Evolutionary conservation across 2,888 invertebrate species (phyloP), one percentile per base, ranked within the genome.

Genomic region (Eupithecia tripunctaria): DNA sequence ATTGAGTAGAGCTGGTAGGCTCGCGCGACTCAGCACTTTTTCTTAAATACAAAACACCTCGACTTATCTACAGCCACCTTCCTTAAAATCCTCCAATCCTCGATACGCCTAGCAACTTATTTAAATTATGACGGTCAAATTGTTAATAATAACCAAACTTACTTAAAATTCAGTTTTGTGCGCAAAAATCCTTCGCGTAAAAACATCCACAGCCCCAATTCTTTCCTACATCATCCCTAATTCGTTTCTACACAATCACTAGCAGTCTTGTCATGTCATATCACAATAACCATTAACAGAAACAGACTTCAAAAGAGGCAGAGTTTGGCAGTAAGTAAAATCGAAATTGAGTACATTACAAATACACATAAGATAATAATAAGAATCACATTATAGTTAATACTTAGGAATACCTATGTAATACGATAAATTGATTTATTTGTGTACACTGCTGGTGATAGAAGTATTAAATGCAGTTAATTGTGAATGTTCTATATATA

Each of bases 361-460:
- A 75, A 87, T 88, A 81, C 79, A 76, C 75, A 71, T 70, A 69
- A 89, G 88, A 90, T 88, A 91, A 88, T 90, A 88, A 90, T 89
- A 91, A 89, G 87, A 91, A 94, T 93, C 93, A 94, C 93, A 93
- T 90, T 93, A 93, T 89, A 89, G 88, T 91, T 92, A 93, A 91
- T 92, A 93, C 93, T 94, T 93, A 94, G 76, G 77, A 89, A 87
- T 91, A 88, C 89, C 85, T 88, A 56, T 56, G 51, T 25, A 90
- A 89, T 91, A 91, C 84, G 85, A 88, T 84, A 88, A 86, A 80
- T 85, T 86, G 85, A 85, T 88, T 85, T 79, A 79, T 76, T 79
- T 79, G 80, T 85, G 88, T 86, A 86, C 89, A 88, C 88, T 86
- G 87, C 80, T 79, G 71, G 77, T 74, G 73, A 64, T 51, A 69